phyloP scores from a whole-genome alignment of 2,797 vertebrate genomes.

The Chelonia mydas region DNA sequence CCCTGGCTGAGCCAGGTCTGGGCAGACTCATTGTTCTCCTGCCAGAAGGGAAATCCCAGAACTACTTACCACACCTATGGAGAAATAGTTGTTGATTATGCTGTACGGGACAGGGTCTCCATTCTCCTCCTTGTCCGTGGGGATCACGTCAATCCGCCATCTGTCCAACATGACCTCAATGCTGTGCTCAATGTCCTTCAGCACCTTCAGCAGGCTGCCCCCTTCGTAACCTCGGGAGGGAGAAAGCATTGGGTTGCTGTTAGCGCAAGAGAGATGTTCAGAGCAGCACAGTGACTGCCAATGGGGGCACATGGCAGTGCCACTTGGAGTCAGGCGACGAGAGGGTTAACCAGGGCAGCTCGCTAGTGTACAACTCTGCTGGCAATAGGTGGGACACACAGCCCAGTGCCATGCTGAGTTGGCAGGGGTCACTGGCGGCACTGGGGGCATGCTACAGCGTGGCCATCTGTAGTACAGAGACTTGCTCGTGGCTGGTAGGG shows the following conservation, averaged over 20 bases:
- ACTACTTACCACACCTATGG: constrained; percentile 93
- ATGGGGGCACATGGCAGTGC: no score
- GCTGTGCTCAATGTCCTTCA: constrained; percentile 94
- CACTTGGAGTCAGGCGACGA: no score
- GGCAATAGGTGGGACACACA: not conserved
- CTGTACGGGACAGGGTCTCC: constrained; percentile 93
- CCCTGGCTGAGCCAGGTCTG: not conserved
- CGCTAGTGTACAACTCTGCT: rapidly evolving
- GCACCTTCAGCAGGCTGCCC: constrained; percentile 90
- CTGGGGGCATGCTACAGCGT: not conserved
- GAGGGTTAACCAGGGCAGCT: not conserved
- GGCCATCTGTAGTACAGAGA: not conserved
- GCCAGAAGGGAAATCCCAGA: not conserved
- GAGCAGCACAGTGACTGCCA: no score
- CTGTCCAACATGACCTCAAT: constrained; percentile 91
- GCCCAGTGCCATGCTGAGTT: not conserved
- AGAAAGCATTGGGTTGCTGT: rapidly evolving
- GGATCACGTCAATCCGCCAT: constrained; percentile 92
- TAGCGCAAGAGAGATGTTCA: not conserved
- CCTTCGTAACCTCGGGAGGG: constrained; percentile 90
- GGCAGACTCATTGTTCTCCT: not conserved
- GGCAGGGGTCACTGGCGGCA: not conserved
- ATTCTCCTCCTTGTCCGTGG: constrained; percentile 88
- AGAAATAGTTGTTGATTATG: constrained; percentile 98
- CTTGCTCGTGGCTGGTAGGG: not conserved